Base-by-base conservation (phyloP, 2,888 invertebrate species). In the Onchidella celtica region DNA sequence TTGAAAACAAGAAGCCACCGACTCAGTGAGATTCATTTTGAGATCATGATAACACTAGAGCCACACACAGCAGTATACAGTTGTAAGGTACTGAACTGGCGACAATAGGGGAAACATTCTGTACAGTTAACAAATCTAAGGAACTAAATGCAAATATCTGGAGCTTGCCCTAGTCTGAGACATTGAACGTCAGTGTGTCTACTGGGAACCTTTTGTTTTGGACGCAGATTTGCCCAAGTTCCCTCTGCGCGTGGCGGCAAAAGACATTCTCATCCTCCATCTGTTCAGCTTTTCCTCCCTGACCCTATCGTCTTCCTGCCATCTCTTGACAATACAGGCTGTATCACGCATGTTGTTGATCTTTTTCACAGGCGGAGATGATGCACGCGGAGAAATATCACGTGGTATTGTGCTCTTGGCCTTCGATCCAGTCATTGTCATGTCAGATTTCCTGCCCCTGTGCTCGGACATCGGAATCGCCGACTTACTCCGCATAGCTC, bases 191-290 rank as follows among this genome's bases (percentile, higher is more conserved):
- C n/a, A n/a, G n/a, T n/a, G n/a, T n/a, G n/a, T n/a, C n/a, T n/a
- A n/a, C n/a, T n/a, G n/a, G n/a, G n/a, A n/a, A 47, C 47, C 24
- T 29, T 47, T 72, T 9, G 47, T 68, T n/a, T 74, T 66, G 2
- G 83, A 27, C n/a, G 76, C 21, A 29, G 79, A 34, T n/a, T 70
- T 73, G 17, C 68, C 81, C 17, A 84, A 69, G 27, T 74, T 74
- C 3, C 79, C 78, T 32, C 75, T 72, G 32, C 78, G 77, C 2
- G 78, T 78, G 38, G 81, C 81, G 34, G 79, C 81, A 29, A 84
- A 84, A 14, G 81, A 78, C 83, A 84, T 84, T 72, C 84, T 77
- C 40, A 78, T 78, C 29, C 84, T 68, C 84, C 84, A 84, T 24
- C 59, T 61, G 73, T 81, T 83, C 11, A 84, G 80, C 29, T 84